Base-by-base conservation (phyloP, 2,888 invertebrate genomes). In the Plusia festucae region DNA sequence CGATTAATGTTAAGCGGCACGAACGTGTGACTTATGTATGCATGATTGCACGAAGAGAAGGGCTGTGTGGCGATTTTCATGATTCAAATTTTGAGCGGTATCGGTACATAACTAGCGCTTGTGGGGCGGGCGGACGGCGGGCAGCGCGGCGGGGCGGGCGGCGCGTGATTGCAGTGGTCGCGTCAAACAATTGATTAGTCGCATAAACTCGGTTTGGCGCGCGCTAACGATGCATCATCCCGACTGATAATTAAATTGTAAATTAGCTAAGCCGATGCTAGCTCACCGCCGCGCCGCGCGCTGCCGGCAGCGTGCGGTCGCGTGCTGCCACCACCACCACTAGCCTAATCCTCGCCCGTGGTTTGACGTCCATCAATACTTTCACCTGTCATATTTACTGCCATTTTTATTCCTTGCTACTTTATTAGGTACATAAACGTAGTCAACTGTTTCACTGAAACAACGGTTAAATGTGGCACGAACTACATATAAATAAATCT, bases 161-260 rank as follows among this genome's bases (percentile, higher is more conserved):
- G 89, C 90, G 88, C 92, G 93, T 94, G 94, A 94, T 94, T 94
- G 94, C 93, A 88, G 84, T 86, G 92, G 93, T 93, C 93, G 93
- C 94, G 93, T 94, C 95, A 94, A 95, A 94, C 95, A 95, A 94
- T 94, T 95, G 95, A 94, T 95, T 95, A 95, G 94, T 94, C 91
- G 93, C 93, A 94, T 95, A 94, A 94, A 95, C 93, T 94, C 91
- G 93, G 94, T 94, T 95, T 94, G 94, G 93, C 93, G 91, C 90
- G 91, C 90, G 90, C 93, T 94, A 94, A 94, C 93, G 94, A 94
- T 93, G 94, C 93, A 93, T 95, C 95, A 94, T 93, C 89, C 93
- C 89, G 88, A 85, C 89, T 92, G 93, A 94, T 94, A 95, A 95
- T 94, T 93, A 93, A 94, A 94, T 94, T 94, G 94, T 93, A 93